Percentiles rank a stretch among this genome's conserved stretches.
phyloP scores from a whole-genome alignment of 37 sponge, comb jelly and placozoan genomes.

The Agelas oroides region DNA sequence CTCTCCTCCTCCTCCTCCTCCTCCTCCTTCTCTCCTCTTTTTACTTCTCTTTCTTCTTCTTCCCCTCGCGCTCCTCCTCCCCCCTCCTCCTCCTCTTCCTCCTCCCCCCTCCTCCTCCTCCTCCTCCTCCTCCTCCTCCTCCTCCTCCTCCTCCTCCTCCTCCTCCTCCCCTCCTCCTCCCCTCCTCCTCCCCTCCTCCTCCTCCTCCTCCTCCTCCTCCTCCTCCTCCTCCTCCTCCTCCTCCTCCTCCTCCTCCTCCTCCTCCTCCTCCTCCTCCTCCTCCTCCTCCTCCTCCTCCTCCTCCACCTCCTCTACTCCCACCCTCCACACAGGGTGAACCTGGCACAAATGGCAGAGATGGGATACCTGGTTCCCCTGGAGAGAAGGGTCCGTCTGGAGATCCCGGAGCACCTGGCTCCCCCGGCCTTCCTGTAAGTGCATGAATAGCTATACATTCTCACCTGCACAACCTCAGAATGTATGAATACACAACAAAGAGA shows the following conservation, averaged over 20 bases:
- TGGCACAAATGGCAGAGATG: constrained; percentile 44
- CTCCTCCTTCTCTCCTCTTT: neutral
- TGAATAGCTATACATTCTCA: neutral
- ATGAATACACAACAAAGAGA: too few species aligned
- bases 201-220: neutral
- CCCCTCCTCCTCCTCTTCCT: neutral
- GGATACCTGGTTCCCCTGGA: constrained; percentile 48
- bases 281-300: too few species aligned
- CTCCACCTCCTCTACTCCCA: neutral
- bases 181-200: neutral
- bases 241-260: neutral
- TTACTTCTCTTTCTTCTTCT: neutral
- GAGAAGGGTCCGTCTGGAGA: constrained; percentile 71
- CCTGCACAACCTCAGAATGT: too few species aligned
- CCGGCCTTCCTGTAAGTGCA: constrained; percentile 53
- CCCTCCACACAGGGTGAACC: constrained; percentile 19
- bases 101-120: neutral
- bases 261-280: neutral
- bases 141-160: neutral
- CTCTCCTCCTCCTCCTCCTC: neutral
- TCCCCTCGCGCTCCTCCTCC: neutral
- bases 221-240: neutral
- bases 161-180: neutral
- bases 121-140: neutral
- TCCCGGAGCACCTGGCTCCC: constrained; percentile 60